Base-by-base conservation (phyloP, 23 tunicate genomes). In the Ascidia mentula region DNA sequence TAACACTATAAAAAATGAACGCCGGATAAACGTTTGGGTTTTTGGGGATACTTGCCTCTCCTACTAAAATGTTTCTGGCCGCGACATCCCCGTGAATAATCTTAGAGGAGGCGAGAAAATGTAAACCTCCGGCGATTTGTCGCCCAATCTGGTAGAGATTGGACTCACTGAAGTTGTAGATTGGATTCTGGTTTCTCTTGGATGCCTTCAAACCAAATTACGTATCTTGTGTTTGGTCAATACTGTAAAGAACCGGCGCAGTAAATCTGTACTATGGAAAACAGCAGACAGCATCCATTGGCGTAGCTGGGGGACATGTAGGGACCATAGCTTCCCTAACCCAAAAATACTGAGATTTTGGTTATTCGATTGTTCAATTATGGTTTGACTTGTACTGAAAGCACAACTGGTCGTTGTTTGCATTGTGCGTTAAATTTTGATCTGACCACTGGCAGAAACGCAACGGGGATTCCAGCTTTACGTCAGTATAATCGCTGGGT, bases 61-160 rank as follows among this genome's bases (percentile, higher is more conserved):
- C 85, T 13, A 90, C 86, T 6, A 90, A 65, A 17, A 90, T 76
- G 61, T 90, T 90, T 59, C 96, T 77, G 12, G 96, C 96, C 20
- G 96, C 96, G 18, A 90, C 83, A 60, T 90, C 96, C 1, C 96
- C 96, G 76, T 90, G 96, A 31, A 90, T 85, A 22, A 90, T 72
- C 37, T 80, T 81, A 0, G 77, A 71, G 5, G 72, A 33, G 6
- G 70, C 36, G 22, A 90, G 65, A 71, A 79, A 81, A 37, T 81
- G 69, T 74, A 90, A 35, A 42, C 96, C 96, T 22, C 71, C 71
- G 39, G 96, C 96, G 37, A 85, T 84, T 75, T 90, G 89, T 6
- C 72, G 82, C 18, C 89, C 89, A 32, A 90, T 82, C 1, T 80
- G 37, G 76, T 59, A 75, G 32, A 90, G 39, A 53, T 77, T 45